Base-by-base conservation (phyloP, 2,797 vertebrate genomes). In the Setipinna tenuifilis region DNA sequence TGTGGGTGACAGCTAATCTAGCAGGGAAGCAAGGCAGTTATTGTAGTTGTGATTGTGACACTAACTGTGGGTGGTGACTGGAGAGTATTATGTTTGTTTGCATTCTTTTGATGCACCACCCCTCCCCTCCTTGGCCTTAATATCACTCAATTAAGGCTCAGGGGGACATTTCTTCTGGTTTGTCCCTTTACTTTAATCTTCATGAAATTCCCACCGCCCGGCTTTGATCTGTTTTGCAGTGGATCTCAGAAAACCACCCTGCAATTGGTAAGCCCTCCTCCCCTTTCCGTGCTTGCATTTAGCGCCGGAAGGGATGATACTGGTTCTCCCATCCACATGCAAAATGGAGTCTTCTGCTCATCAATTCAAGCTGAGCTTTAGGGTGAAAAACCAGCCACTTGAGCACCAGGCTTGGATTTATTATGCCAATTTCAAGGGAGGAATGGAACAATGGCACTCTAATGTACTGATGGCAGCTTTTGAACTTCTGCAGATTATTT, bases 111-210 rank as follows among this genome's bases (percentile, higher is more conserved):
- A 62, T 14, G 31, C 14, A 19, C 68, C 68, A 44, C 65, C 58
- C 68, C 82, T 23, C 65, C 58, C 68, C 82, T 23, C 86, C 50
- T 44, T 54, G 48, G 83, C 75, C 82, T 89, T 90, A 85, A 89
- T 89, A 89, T 87, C 44, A 85, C 41, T 84, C 89, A 86, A 86
- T 88, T 86, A 90, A 88, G 86, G 87, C 83, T 48, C n/a, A 41
- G 83, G 82, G 83, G 85, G 28, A n/a, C 0, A 6, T 61, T 87
- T 87, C 81, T 87, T 54, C 50, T 14, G 50, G 86, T 88, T 90
- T 90, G 90, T 87, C 87, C 86, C 82, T 86, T 82, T 21, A 59
- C 83, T 87, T 90, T 90, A 88, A 90, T 89, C 86, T 88, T 75
- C 62, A 58, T 62, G 84, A 88, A 90, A 87, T 87, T 85, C 81